These are phyloP conservation scores for Dione juno DNA, from an alignment of 2,888 invertebrate species.

Conservation along the genomic window DNA sequence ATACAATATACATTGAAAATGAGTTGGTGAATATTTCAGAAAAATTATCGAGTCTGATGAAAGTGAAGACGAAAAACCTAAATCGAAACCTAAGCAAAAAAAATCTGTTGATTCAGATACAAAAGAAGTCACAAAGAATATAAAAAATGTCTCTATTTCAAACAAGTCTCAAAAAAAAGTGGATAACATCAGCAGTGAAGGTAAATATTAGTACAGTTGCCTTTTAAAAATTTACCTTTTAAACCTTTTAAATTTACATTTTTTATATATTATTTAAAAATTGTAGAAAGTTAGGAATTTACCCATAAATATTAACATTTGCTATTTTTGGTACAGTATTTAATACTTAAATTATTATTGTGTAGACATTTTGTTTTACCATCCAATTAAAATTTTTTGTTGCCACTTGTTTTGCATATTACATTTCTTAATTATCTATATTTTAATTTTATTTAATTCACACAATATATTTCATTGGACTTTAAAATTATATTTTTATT, in stretches of 20 bases:
- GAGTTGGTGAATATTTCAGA: constrained; percentile 49
- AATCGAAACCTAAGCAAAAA: constrained; percentile 76
- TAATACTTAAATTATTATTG: too few relatives aligned
- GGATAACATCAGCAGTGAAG: constrained; percentile 63
- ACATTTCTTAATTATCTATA: too few relatives aligned
- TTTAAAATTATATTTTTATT: too few relatives aligned
- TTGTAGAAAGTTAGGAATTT: neutral
- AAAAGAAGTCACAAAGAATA: constrained; percentile 80
- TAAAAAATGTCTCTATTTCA: constrained; percentile 84
- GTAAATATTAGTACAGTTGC: constrained; percentile 50
- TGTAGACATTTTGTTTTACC: too few relatives aligned
- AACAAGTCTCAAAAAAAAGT: constrained; percentile 80
- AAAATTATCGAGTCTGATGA: constrained; percentile 71
- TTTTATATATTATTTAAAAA: neutral
- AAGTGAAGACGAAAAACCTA: constrained; percentile 78
- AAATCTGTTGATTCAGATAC: constrained; percentile 78
- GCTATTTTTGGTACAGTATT: too few relatives aligned
- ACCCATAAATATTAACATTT: too few relatives aligned
- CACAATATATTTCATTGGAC: too few relatives aligned
- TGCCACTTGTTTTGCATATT: too few relatives aligned
- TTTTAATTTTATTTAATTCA: too few relatives aligned
- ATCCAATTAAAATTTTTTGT: too few relatives aligned
- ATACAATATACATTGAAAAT: neutral
- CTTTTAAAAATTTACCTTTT: neutral
- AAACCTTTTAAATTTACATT: neutral